Evolutionary conservation across 2,888 invertebrate genomes (phyloP).

Genomic region (Rotaria macrura): DNA sequence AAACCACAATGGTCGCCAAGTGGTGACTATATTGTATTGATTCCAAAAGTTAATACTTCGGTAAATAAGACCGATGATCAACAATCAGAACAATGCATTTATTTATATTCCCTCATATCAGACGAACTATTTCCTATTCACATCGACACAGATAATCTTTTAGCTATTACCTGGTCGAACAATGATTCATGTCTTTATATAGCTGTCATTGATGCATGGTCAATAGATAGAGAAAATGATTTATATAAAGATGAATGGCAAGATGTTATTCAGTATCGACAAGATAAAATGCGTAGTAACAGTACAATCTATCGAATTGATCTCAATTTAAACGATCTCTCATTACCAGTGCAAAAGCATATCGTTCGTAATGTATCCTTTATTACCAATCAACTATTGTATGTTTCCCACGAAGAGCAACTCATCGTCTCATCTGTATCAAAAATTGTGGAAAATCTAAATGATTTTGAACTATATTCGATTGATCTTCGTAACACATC

Average conservation of each 20-base stretch:
- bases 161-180: background rate
- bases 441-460: background rate
- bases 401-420: background rate
- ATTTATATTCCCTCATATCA: background rate
- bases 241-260: background rate
- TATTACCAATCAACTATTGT: background rate
- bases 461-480: background rate
- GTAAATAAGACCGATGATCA: background rate
- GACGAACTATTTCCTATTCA: background rate
- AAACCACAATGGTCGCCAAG: background rate
- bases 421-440: background rate
- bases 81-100: background rate
- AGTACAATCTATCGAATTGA: background rate
- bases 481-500: background rate
- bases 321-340: no score
- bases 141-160: background rate
- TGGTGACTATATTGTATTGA: background rate
- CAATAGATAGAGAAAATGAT: background rate
- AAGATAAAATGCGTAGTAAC: background rate
- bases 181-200: background rate
- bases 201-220: background rate
- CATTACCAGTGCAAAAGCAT: no score
- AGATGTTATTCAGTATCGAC: constrained; percentile 6
- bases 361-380: background rate
- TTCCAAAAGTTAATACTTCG: background rate